Conservation (phyloP, 1,140 invertebrate genomes). For the Scaptomyza hsui region DNA sequence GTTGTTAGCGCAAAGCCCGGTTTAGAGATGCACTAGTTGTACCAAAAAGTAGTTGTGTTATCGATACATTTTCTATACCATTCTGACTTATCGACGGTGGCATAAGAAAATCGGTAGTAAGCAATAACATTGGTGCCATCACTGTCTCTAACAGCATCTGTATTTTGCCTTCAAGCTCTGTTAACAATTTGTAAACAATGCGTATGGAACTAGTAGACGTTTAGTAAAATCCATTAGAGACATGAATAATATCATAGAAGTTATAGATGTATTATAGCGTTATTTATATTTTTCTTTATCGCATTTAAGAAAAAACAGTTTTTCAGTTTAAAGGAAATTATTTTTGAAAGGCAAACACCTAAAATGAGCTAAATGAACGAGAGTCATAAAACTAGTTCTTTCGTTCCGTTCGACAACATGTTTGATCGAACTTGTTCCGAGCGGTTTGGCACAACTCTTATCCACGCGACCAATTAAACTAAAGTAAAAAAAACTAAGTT, state of each 20-base stretch:
- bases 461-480: constrained; percentile 27
- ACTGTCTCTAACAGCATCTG: background rate
- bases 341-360: background rate
- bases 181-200: constrained; percentile 1
- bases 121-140: background rate
- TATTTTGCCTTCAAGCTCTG: background rate
- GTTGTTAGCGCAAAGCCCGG: constrained; percentile 13
- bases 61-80: background rate
- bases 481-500: constrained; percentile 1
- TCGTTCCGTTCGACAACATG: background rate
- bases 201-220: background rate
- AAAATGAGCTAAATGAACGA: constrained; percentile 5
- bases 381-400: background rate
- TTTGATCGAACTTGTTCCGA: constrained; percentile 10
- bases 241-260: background rate
- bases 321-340: background rate
- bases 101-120: background rate
- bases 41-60: background rate
- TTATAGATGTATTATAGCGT: too few relatives aligned
- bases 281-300: too few relatives aligned
- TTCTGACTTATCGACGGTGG: background rate
- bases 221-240: background rate
- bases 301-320: background rate
- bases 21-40: constrained; percentile 15
- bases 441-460: constrained; percentile 7